Evolutionary conservation across 2,113 vertebrate genomes (phyloP), one percentile per base, ranked within the genome.

Genomic region (Thomomys bottae): DNA sequence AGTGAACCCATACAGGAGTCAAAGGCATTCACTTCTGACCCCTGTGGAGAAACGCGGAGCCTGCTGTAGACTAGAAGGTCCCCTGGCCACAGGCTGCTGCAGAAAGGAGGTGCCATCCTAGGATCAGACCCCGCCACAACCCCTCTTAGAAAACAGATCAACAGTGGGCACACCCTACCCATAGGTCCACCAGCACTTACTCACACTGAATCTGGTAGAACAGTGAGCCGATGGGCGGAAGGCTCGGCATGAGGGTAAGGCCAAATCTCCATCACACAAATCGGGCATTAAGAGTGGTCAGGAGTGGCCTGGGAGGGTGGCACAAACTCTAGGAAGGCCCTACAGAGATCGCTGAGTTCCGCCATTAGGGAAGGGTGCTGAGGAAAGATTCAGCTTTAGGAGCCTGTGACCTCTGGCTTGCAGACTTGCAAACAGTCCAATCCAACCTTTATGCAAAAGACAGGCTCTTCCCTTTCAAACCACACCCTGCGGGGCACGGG

Each of bases 291-390:
- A 49, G 64, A 32, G 20, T 4, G 32, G 24, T 34, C 70, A 63
- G 36, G 30, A 49, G 30, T 61, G 42, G 42, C 23, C 20, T 63
- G 17, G 24, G n/a, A 3, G 7, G 42, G 7, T 32, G 0, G 4
- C 14, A 36, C 67, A 14, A 2, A 18, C 34, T 89, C 71, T 5
- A 21, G 88, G 40, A 84, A 84, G 38, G 49, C 28, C 8, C 18
- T 17, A 36, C 12, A 0, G 2, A 20, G 7, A 15, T 3, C 0
- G 2, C 57, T 4, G 2, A 40, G 34, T 20, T 59, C 66, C 34
- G 2, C 23, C 6, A 4, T 0, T 6, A 64, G 83, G 66, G 67
- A 70, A 7, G 42, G 0, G 0, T 20, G 67, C 72, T 77, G 5
- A 8, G 49, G 23, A 67, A 23, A 49, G 18, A 70, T 40, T 42